Evolutionary conservation across 2,797 vertebrate species (phyloP).

Genomic region (Hephaestus fuliginosus): DNA sequence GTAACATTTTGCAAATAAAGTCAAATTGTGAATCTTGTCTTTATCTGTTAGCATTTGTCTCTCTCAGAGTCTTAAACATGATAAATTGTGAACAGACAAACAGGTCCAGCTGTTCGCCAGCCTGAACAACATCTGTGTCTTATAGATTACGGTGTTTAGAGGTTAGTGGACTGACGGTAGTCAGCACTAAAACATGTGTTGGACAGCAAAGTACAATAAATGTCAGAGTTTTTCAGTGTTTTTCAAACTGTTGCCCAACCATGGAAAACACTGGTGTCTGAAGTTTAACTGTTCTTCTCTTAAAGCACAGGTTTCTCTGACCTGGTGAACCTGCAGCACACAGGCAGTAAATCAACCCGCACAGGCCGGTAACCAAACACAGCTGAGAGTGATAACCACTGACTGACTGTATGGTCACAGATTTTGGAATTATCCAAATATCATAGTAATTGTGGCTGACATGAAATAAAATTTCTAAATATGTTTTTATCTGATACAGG

Average conservation of each 20-base stretch:
- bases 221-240: neutral
- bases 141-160: neutral
- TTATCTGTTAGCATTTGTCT: neutral
- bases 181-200: neutral
- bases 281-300: constrained; percentile 16
- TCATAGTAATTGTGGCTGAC: neutral
- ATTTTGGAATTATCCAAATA: neutral
- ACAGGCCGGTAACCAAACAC: neutral
- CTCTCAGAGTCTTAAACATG: neutral
- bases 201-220: constrained; percentile 8
- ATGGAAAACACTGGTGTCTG: constrained; percentile 5
- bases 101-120: constrained; percentile 2
- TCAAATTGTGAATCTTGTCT: neutral
- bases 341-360: constrained; percentile 9
- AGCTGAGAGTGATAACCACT: too few relatives aligned
- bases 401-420: too few relatives aligned
- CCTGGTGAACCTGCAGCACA: neutral
- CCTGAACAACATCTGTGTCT: neutral
- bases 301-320: constrained; percentile 29
- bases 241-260: constrained; percentile 4
- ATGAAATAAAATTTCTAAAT: neutral
- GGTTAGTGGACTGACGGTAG: neutral
- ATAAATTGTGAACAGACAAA: neutral
- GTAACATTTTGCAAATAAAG: too few relatives aligned
- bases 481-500: too few relatives aligned